phyloP scores from a whole-genome alignment of 2,113 vertebrate species.

The Gila orcuttii region DNA sequence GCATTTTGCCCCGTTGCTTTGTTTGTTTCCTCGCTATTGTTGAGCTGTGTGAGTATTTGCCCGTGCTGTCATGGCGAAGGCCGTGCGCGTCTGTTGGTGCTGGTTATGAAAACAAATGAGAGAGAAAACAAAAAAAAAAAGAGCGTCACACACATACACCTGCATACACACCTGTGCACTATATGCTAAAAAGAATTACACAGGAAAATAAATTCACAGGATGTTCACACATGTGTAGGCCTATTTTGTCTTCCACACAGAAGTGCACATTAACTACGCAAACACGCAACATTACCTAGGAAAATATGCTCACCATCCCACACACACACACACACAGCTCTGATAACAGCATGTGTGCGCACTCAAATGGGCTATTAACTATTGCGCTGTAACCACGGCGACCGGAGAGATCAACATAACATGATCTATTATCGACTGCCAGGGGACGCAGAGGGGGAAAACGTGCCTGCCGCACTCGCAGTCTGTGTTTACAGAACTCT shows the following conservation, averaged over 20 bases:
- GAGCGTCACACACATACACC: neutral
- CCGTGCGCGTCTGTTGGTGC: neutral
- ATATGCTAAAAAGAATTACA: neutral
- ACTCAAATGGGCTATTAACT: conserved; percentile 30
- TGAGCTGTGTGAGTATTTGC: neutral
- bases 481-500: conserved; percentile 4
- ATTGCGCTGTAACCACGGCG: conserved; percentile 12
- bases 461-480: neutral
- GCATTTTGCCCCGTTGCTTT: neutral
- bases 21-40: neutral
- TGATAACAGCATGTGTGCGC: conserved; percentile 6
- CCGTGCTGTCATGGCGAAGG: neutral
- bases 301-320: neutral
- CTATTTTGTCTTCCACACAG: neutral
- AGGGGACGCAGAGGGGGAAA: neutral
- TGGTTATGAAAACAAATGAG: conserved; percentile 2
- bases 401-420: conserved; percentile 11
- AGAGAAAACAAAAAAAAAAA: neutral
- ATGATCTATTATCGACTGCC: conserved; percentile 26
- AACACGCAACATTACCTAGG: conserved; percentile 2
- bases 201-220: neutral
- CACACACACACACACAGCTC: conserved; percentile 3
- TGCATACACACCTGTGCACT: neutral
- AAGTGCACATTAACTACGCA: neutral
- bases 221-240: neutral